Base-by-base conservation (phyloP, 2,113 vertebrate species). In the Hippolais icterina region DNA sequence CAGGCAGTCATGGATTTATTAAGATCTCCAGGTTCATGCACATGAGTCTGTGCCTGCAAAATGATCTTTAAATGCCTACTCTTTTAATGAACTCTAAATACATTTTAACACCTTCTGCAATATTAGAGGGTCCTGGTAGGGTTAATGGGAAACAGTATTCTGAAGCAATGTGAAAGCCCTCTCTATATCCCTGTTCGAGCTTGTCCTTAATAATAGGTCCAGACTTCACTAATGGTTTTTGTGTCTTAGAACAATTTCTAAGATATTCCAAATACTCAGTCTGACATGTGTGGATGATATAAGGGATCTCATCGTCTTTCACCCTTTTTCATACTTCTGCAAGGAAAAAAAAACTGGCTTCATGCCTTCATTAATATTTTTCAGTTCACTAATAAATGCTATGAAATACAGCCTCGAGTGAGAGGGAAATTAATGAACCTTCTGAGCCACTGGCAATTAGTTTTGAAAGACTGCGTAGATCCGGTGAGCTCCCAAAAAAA, bases 351-450 rank as follows among this genome's bases (percentile, higher is more conserved):
- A 31, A 2, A 6, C 4, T 1, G 8, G 5, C 22, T 74, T 89
- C 29, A 42, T 44, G 47, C 65, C 42, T 89, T 84, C 66, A 61
- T 93, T 71, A 94, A 46, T 94, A 57, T 89, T 95, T 75, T 91
- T 28, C 20, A 85, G 87, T 69, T 63, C 85, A 95, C 75, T 83
- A 85, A 66, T 33, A 90, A 12, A 61, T 3, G 11, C 24, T 65
- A 57, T 46, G 46, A 94, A 96, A 85, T 75, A 35, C 27, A 85
- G 63, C 61, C 83, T 92, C 29, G 49, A 71, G 39, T 41, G 15
- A 79, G 63, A 86, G 25, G 22, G 31, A 56, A 93, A 95, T 81
- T 75, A 94, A 95, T 31, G 5, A 95, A 92, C 20, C 89, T 97
- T 71, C 79, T 91, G 49, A 96, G 76, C 22, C 44, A 83, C 17